phyloP scores from a whole-genome alignment of 1,140 invertebrate species.

The Thaumetopoea pityocampa region DNA sequence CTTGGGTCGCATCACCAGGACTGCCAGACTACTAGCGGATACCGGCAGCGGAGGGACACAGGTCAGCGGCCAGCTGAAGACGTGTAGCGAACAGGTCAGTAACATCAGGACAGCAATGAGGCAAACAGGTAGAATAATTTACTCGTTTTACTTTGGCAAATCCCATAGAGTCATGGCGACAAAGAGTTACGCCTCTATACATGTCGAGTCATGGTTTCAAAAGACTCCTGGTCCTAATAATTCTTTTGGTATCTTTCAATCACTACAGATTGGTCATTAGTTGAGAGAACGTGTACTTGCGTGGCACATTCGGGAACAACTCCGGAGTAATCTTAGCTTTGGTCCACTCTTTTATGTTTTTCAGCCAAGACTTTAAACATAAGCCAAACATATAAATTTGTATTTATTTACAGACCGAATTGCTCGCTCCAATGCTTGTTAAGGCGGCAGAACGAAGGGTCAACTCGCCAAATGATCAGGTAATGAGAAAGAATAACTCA shows the following conservation, averaged over 20 bases:
- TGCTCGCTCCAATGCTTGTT: slow-evolving; percentile 95
- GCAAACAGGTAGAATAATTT: not conserved
- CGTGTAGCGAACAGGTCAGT: slow-evolving; percentile 86
- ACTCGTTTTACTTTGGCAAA: not conserved
- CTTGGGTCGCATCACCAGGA: slow-evolving; percentile 89
- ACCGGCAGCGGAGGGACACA: slow-evolving; percentile 87
- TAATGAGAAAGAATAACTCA: too few relatives aligned
- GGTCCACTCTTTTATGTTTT: not conserved
- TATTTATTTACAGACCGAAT: slow-evolving; percentile 82
- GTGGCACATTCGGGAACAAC: too few relatives aligned
- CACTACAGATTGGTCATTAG: too few relatives aligned
- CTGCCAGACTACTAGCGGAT: slow-evolving; percentile 93
- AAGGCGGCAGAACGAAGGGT: slow-evolving; percentile 95
- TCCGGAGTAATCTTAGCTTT: not conserved
- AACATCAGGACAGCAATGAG: not conserved
- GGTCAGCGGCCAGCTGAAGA: slow-evolving; percentile 91
- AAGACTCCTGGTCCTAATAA: too few relatives aligned
- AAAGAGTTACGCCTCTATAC: too few relatives aligned
- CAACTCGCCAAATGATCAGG: slow-evolving; percentile 90
- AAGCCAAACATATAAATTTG: not conserved
- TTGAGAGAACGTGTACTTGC: too few relatives aligned
- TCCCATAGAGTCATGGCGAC: not conserved
- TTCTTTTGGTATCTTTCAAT: too few relatives aligned
- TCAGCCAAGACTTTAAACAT: not conserved
- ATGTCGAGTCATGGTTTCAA: too few relatives aligned